Percentiles rank a stretch among this genome's conserved stretches.
Evolutionary conservation across 1,140 invertebrate species (phyloP).

Genomic region (Stegodyphus mimosarum): DNA sequence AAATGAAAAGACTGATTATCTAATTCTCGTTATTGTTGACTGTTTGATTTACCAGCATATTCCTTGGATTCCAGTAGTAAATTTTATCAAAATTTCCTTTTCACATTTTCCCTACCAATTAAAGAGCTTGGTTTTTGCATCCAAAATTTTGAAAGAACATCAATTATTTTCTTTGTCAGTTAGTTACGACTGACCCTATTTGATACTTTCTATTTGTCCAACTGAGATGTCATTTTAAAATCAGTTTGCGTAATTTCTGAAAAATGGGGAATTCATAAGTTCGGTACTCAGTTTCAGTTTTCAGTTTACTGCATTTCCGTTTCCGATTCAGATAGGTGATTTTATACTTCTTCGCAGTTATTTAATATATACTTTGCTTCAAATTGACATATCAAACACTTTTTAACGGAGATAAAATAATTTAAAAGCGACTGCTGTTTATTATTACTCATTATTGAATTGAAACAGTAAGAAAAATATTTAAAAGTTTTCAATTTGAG

Average conservation of each 20-base stretch:
- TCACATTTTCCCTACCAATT: no score
- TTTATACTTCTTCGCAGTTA: not conserved
- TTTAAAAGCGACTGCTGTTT: no score
- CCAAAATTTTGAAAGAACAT: no score
- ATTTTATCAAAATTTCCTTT: not conserved
- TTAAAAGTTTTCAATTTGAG: slow-evolving; percentile 4
- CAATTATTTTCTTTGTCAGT: no score
- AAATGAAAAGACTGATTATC: no score
- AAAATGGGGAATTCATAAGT: not conserved
- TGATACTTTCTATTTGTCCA: no score
- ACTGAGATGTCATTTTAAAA: not conserved
- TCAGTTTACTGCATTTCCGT: no score
- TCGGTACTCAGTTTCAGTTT: no score
- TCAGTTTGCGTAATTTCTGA: not conserved
- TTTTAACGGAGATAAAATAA: no score
- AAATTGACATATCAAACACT: not conserved
- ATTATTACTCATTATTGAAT: not conserved
- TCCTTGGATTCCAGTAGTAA: not conserved
- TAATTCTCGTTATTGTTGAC: no score
- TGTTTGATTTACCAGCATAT: no score
- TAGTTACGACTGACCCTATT: slow-evolving; percentile 3
- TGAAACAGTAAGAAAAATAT: not conserved
- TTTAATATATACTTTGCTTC: not conserved
- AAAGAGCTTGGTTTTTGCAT: no score
- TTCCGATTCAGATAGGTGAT: not conserved